phyloP scores from a whole-genome alignment of 2,113 vertebrate species.

The Phalacrocorax aristotelis region DNA sequence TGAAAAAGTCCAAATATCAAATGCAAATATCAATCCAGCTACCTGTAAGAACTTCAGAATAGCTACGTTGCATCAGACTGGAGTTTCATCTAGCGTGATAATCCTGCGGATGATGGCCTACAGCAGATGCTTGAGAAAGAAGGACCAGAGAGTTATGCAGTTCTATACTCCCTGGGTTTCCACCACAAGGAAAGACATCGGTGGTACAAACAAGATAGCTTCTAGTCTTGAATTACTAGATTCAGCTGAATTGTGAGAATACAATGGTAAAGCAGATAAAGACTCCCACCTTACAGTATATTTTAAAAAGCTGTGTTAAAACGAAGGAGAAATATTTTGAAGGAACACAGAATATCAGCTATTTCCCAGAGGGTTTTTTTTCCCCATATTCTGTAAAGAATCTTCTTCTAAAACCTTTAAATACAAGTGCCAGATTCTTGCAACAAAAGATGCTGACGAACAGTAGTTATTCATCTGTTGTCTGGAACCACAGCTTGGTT shows the following conservation, averaged over 20 bases:
- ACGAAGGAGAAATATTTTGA: background rate
- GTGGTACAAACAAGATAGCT: background rate
- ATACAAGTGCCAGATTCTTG: background rate
- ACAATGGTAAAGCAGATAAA: background rate
- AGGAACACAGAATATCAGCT: background rate
- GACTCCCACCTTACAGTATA: background rate
- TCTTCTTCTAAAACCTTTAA: background rate
- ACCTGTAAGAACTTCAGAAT: no score
- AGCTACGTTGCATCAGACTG: background rate
- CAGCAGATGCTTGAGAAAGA: background rate
- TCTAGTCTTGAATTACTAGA: background rate
- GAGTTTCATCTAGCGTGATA: fast-evolving
- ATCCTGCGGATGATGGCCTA: fast-evolving
- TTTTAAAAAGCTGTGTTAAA: background rate
- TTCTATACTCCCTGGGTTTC: fast-evolving
- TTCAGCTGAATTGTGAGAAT: background rate
- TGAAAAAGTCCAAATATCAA: background rate
- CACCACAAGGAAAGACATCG: background rate
- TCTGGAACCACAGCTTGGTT: background rate
- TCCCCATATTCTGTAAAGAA: background rate
- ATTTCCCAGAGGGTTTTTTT: background rate
- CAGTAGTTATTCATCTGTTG: background rate
- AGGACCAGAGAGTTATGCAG: fast-evolving
- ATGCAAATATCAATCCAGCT: background rate
- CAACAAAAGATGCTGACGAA: background rate